phyloP scores from a whole-genome alignment of 2,113 vertebrate genomes.

The Microtus ochrogaster region DNA sequence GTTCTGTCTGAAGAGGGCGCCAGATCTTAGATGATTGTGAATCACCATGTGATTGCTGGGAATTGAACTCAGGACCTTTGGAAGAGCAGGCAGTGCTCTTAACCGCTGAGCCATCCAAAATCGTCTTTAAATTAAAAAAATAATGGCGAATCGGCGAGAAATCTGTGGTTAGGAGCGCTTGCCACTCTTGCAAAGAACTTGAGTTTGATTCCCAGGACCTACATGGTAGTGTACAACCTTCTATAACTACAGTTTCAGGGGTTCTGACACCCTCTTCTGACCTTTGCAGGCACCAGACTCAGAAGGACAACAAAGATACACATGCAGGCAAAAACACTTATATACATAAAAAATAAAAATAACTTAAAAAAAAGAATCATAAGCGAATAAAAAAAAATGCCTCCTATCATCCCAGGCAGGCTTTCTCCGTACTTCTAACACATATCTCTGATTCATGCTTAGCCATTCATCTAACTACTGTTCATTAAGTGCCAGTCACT shows the following conservation, averaged over 20 bases:
- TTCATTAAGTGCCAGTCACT: neutral
- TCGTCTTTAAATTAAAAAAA: neutral
- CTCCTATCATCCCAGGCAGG: neutral
- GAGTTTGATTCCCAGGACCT: neutral
- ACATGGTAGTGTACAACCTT: neutral
- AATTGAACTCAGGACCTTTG: no score
- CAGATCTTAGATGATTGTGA: no score
- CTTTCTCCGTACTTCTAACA: neutral
- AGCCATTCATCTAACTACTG: conserved; percentile 9
- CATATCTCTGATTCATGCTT: neutral
- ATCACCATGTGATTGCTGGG: no score
- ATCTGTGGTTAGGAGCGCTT: neutral
- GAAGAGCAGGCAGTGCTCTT: no score
- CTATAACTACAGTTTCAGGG: neutral
- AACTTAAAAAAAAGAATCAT: no score
- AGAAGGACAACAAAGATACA: neutral
- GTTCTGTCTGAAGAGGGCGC: no score
- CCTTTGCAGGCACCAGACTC: neutral
- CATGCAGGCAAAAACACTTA: neutral
- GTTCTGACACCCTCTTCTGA: neutral
- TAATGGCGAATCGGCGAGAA: neutral
- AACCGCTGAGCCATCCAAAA: no score
- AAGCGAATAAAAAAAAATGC: neutral
- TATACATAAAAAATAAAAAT: neutral
- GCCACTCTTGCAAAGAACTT: neutral